phyloP scores from a whole-genome alignment of 1,140 invertebrate species.

The Ooceraea biroi region DNA sequence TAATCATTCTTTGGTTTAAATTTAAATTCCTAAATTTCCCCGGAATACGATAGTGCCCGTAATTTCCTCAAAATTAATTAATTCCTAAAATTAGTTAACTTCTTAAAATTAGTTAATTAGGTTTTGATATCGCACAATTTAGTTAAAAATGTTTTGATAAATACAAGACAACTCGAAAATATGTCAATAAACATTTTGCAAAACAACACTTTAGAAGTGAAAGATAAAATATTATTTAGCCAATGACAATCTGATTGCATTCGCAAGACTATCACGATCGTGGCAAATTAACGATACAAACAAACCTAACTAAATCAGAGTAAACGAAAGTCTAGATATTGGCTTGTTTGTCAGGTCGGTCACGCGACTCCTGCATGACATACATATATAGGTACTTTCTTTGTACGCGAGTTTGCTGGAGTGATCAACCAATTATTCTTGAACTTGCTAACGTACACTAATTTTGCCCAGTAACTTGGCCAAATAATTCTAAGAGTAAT shows the following conservation, averaged over 20 bases:
- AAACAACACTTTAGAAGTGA: not conserved
- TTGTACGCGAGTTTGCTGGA: slow-evolving; percentile 4
- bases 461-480: not conserved
- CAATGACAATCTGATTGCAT: slow-evolving; percentile 13
- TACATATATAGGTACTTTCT: slow-evolving; percentile 25
- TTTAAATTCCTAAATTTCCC: slow-evolving; percentile 3
- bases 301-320: slow-evolving; percentile 59
- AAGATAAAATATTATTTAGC: slow-evolving; percentile 3
- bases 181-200: not conserved
- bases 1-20: slow-evolving; percentile 5
- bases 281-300: slow-evolving; percentile 54
- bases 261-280: slow-evolving; percentile 6
- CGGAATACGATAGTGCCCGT: not conserved
- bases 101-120: not conserved
- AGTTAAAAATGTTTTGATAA: not conserved
- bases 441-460: not conserved
- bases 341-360: not conserved
- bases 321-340: slow-evolving; percentile 30
- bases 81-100: no score
- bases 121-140: not conserved
- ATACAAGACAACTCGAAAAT: not conserved
- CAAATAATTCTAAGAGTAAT: slow-evolving; percentile 28
- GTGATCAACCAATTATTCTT: slow-evolving; percentile 48
- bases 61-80: slow-evolving; percentile 19
- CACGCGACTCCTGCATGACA: not conserved